phyloP scores from a whole-genome alignment of 2,113 vertebrate genomes.

The Oenanthe oenanthe region DNA sequence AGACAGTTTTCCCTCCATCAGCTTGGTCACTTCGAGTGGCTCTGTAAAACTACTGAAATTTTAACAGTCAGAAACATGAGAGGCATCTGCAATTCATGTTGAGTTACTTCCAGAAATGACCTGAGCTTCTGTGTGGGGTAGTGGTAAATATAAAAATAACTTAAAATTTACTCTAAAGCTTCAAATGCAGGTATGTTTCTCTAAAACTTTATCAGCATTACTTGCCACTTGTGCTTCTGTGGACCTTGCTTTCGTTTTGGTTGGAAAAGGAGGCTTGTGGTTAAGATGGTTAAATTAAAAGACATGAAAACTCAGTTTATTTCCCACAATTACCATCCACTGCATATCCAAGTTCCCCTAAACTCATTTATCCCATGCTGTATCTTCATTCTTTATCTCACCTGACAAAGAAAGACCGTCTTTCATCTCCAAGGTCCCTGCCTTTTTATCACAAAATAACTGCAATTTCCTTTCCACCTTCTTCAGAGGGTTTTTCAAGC shows the following conservation, averaged over 20 bases:
- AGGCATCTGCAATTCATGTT: too few species aligned
- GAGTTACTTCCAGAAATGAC: neutral
- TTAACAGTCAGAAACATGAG: neutral
- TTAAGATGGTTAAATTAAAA: neutral
- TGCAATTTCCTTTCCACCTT: neutral
- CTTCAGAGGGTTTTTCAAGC: neutral
- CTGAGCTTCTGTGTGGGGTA: neutral
- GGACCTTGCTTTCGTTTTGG: neutral
- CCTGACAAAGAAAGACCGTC: neutral
- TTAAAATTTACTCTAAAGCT: neutral
- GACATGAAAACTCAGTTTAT: neutral
- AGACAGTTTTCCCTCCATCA: neutral
- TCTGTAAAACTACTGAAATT: neutral
- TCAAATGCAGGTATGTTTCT: neutral
- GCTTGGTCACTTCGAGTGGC: neutral
- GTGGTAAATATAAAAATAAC: neutral
- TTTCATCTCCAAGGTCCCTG: neutral
- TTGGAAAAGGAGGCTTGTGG: neutral
- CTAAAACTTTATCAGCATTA: neutral
- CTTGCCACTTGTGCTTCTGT: neutral
- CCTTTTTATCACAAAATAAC: neutral
- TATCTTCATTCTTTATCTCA: neutral
- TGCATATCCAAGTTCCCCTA: neutral
- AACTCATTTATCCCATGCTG: neutral
- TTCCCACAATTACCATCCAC: neutral